Percentiles rank a stretch among this genome's conserved stretches.
Conservation (phyloP, 2,888 invertebrate genomes). For the Leucozona laternaria region DNA sequence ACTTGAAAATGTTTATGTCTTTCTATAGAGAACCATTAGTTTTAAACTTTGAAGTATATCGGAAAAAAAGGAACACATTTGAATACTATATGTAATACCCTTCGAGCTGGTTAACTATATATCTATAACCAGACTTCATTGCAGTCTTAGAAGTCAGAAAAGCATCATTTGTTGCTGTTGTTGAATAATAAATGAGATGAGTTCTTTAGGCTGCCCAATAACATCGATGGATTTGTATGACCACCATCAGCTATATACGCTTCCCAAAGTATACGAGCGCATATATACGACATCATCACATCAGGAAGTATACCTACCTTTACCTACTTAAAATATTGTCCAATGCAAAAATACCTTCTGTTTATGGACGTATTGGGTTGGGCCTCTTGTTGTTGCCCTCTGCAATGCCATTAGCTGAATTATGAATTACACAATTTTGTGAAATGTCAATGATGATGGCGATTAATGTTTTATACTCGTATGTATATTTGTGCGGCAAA, state of each 20-base stretch:
- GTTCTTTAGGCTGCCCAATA: slow-evolving; percentile 28
- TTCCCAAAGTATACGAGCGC: too few species aligned
- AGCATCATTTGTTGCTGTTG: not conserved
- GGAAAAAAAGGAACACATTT: not conserved
- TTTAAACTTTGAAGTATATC: not conserved
- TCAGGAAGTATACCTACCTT: not conserved
- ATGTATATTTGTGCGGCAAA: not conserved
- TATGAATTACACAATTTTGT: slow-evolving; percentile 26
- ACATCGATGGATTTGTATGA: slow-evolving; percentile 3
- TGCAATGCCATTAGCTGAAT: slow-evolving; percentile 12
- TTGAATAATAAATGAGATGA: slow-evolving; percentile 41
- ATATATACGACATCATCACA: not conserved
- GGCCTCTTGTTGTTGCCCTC: slow-evolving; percentile 7
- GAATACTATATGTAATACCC: not conserved
- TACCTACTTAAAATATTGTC: not conserved
- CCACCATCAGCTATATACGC: not conserved
- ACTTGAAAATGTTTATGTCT: slow-evolving; percentile 18
- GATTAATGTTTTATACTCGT: not conserved
- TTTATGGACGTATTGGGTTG: slow-evolving; percentile 25
- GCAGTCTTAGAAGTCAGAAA: not conserved
- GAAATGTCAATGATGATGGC: not conserved
- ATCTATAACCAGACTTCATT: not conserved
- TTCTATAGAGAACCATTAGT: slow-evolving; percentile 5
- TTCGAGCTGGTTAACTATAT: slow-evolving; percentile 24
- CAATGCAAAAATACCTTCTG: not conserved